phyloP scores from a whole-genome alignment of 2,888 invertebrate species.

The Agrypnus murinus region DNA sequence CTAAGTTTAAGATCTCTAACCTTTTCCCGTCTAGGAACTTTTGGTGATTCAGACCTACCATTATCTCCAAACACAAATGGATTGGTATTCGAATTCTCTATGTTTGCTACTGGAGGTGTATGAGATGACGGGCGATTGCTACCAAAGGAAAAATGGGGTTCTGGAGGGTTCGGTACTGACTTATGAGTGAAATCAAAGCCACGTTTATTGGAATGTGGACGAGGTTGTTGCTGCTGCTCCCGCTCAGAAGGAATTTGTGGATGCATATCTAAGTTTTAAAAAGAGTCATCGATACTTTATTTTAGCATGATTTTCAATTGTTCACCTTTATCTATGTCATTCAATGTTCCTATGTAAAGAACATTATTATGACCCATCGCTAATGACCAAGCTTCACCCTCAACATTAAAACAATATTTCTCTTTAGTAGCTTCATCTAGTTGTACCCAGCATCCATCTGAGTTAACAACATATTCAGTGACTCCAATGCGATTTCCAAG shows the following conservation, averaged over 20 bases:
- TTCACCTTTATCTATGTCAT: constrained; percentile 67
- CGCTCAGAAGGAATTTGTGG: constrained; percentile 58
- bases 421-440: constrained; percentile 76
- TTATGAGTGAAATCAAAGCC: constrained; percentile 77
- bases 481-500: constrained; percentile 79
- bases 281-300: not conserved
- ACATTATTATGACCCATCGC: constrained; percentile 78
- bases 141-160: constrained; percentile 59
- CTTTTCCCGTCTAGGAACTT: constrained; percentile 67
- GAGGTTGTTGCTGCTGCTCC: constrained; percentile 36
- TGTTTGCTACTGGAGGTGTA: constrained; percentile 49
- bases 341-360: constrained; percentile 77
- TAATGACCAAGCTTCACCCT: constrained; percentile 83
- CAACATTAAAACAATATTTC: constrained; percentile 80
- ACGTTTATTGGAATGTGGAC: constrained; percentile 66
- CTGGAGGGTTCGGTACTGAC: constrained; percentile 60
- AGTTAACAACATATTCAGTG: constrained; percentile 78
- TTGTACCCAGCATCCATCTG: constrained; percentile 80
- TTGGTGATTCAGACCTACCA: constrained; percentile 63
- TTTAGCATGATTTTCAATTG: too few species aligned
- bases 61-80: constrained; percentile 71
- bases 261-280: constrained; percentile 44
- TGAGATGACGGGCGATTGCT: constrained; percentile 52
- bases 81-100: constrained; percentile 61
- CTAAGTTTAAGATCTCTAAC: constrained; percentile 70